Base-by-base conservation (phyloP, 2,888 invertebrate genomes). In the Melipona beecheii region DNA sequence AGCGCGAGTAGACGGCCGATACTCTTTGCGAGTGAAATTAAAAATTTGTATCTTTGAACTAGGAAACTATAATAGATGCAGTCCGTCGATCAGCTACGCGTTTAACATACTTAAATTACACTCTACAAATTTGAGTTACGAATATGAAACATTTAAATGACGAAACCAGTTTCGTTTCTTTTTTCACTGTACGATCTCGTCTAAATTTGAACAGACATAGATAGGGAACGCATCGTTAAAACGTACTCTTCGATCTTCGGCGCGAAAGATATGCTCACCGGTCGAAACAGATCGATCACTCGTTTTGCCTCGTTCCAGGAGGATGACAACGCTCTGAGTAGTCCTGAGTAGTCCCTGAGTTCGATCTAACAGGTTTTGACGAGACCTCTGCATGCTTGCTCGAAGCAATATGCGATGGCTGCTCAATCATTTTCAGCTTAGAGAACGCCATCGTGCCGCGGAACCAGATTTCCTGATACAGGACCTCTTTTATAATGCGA, bases 371-470 rank as follows among this genome's bases (percentile, higher is more conserved):
- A 86, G 72, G 69, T 81, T 87, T 84, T 82, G 87, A 87, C 84
- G 80, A 84, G 74, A 80, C 60, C 70, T 69, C 69, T 56, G 43
- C 24, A 66, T 72, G 71, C 74, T 70, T 31, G 77, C 75, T 79
- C 81, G 81, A 81, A 88, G 87, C 86, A 89, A 90, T 91, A 89
- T 87, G 85, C 91, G 88, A 90, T 89, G 86, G 87, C 90, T 89
- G 91, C 90, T 93, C 93, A 91, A 93, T 93, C 92, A 92, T 93
- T 92, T 90, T 89, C 89, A 89, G 92, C 91, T 92, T 90, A 90
- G 88, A 86, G 87, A 80, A 75, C 84, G 83, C 76, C 76, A 82
- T 81, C 78, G 73, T 69, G 69, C 76, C 49, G 70, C 65, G 79
- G 78, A 81, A 89, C 87, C 86, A 86, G 89, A 88, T 92, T 93